Conservation (phyloP, 1,140 invertebrate genomes). For the Dryas iulia region DNA sequence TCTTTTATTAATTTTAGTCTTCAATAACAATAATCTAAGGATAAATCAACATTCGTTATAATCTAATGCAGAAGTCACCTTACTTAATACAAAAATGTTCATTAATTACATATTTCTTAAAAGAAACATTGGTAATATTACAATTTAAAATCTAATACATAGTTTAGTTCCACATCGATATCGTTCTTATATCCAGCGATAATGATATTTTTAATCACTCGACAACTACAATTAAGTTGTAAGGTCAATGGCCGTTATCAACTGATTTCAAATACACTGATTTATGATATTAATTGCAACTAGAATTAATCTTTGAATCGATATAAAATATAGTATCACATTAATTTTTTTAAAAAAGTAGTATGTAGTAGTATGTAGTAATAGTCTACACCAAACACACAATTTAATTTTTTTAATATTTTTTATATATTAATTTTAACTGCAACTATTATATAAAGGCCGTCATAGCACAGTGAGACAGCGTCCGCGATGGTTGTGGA, state of each 20-base stretch:
- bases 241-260: constrained; percentile 16
- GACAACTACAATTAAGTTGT: not conserved
- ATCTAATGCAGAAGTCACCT: not conserved
- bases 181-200: not conserved
- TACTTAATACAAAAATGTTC: not conserved
- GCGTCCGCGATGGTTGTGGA: too few relatives aligned
- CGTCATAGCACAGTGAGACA: too few relatives aligned
- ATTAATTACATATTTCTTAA: not conserved
- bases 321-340: not conserved
- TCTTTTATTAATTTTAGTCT: too few relatives aligned
- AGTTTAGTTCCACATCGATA: not conserved
- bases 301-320: not conserved
- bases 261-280: not conserved
- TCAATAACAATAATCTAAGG: too few relatives aligned
- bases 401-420: too few relatives aligned
- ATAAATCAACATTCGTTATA: not conserved
- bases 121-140: not conserved
- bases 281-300: not conserved
- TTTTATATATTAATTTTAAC: too few relatives aligned
- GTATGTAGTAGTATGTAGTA: too few relatives aligned
- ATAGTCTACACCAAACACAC: too few relatives aligned
- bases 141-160: not conserved
- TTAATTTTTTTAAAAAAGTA: too few relatives aligned
- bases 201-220: constrained; percentile 10
- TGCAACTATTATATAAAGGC: too few relatives aligned